Evolutionary conservation across 2,113 vertebrate species (phyloP), one percentile per base, ranked within the genome.

Genomic region (Ifrita kowaldi): DNA sequence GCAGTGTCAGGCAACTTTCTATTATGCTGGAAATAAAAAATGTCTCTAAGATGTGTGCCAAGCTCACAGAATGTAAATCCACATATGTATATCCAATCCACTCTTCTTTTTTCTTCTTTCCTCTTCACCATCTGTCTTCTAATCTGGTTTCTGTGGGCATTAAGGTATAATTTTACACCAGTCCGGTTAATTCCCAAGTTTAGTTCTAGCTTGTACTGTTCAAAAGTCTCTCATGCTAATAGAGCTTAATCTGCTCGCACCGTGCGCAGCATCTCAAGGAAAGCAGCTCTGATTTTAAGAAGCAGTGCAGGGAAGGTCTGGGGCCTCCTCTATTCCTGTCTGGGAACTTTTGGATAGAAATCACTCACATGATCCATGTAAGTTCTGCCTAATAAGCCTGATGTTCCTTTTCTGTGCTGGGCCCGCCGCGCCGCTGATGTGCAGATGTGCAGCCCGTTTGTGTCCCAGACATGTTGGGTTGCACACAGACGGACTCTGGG

Each of bases 1-100:
- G 95, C 63, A 90, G 81, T 68, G 76, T 89, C 90, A 93, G 83
- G 88, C 85, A 93, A 96, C 92, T 93, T 92, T 93, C 92, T 94
- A 93, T 95, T 90, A 73, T 64, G 56, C 90, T 96, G 64, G 83
- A 93, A 90, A 91, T 90, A 96, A 96, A 93, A 96, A 90, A 86
- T 76, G 76, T 89, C 83, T 94, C 62, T 53, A 76, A 94, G 80
- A 92, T n/a, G n/a, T 84, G 80, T 96, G 92, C 95, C 92, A 96
- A 93, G 89, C 88, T 89, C 77, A 68, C 95, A 94, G 93, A 95
- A 92, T 94, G 96, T 92, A 96, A 96, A 94, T 97, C 86, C 92
- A 95, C 65, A 89, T 76, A 94, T 87, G 93, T 93, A 86, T 90
- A 90, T 82, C 90, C 85, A 89, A 88, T 81, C 56, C 69, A 92